These are phyloP conservation scores for Ophion obscuratus DNA, from an alignment of 2,888 invertebrate genomes.

Conservation along the genomic window DNA sequence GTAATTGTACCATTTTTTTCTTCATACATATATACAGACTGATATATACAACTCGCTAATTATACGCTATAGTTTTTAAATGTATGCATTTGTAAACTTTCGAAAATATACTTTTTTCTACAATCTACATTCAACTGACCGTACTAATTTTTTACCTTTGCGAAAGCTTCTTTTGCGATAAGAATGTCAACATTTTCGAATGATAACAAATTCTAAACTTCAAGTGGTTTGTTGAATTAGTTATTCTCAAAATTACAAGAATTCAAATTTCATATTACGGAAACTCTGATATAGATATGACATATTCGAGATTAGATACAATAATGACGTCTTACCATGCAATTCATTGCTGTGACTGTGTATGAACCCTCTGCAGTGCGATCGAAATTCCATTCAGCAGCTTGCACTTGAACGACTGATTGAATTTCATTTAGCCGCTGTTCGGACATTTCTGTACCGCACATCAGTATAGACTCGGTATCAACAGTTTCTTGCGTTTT, in stretches of 20 bases:
- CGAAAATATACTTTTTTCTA: too few relatives aligned
- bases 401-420: constrained; percentile 8
- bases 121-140: too few relatives aligned
- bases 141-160: constrained; percentile 13
- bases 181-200: constrained; percentile 14
- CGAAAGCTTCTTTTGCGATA: constrained; percentile 12
- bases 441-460: constrained; percentile 14
- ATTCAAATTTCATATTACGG: constrained; percentile 10
- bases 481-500: too few relatives aligned
- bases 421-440: constrained; percentile 16
- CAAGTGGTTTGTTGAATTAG: constrained; percentile 9
- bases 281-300: constrained; percentile 18
- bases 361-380: too few relatives aligned
- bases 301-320: constrained; percentile 9
- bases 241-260: constrained; percentile 3
- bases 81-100: too few relatives aligned
- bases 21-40: too few relatives aligned
- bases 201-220: constrained; percentile 14
- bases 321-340: constrained; percentile 15
- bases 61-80: too few relatives aligned
- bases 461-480: too few relatives aligned
- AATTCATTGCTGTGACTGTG: background rate
- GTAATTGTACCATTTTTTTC: too few relatives aligned
- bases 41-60: too few relatives aligned
- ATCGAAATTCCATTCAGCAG: too few relatives aligned